These are phyloP conservation scores for Nipponacmea schrenckii DNA, from an alignment of 2,888 invertebrate species.

Conservation along the genomic window DNA sequence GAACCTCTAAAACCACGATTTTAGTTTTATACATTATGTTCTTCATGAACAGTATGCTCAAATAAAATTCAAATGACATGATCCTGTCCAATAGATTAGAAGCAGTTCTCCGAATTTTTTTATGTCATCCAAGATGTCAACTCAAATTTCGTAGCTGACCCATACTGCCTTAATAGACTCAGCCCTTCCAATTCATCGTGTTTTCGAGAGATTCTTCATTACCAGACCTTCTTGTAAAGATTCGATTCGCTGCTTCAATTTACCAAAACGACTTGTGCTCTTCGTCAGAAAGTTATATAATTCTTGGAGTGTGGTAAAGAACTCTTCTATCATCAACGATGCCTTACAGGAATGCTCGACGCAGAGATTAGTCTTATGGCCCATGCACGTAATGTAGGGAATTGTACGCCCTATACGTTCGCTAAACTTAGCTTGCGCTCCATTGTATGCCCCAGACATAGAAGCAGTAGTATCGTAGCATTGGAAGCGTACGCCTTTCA, in stretches of 20 bases:
- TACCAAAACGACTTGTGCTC: background rate
- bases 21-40: background rate
- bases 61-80: background rate
- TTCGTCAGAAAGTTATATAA: background rate
- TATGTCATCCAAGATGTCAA: background rate
- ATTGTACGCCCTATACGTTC: background rate
- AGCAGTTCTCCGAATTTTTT: background rate
- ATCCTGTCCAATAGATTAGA: background rate
- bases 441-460: background rate
- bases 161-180: background rate
- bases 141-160: background rate
- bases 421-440: background rate
- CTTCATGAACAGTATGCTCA: background rate
- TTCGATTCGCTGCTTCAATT: background rate
- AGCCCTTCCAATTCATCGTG: background rate
- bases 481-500: no score
- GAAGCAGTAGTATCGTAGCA: background rate
- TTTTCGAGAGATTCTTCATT: background rate
- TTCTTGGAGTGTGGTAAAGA: background rate
- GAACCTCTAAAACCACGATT: background rate
- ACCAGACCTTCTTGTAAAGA: background rate
- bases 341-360: background rate
- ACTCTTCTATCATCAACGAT: background rate
- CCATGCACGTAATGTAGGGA: background rate
- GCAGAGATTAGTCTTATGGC: background rate